Conservation (phyloP, 2,797 vertebrate genomes). For the Spea hammondii region DNA sequence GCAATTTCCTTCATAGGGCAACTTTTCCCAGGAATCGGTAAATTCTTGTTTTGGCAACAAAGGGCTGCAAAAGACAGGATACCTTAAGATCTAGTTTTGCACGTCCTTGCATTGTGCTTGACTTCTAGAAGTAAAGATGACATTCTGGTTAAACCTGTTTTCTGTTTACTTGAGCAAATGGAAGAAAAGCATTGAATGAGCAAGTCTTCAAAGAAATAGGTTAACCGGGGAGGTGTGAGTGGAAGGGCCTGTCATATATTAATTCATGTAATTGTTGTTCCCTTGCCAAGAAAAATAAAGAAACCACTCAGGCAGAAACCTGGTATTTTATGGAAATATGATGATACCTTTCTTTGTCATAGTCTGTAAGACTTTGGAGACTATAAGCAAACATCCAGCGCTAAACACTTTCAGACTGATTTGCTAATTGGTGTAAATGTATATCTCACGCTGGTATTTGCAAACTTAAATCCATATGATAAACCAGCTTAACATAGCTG, state of each 20-base stretch:
- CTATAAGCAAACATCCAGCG: not conserved
- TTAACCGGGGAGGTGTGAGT: constrained; percentile 61
- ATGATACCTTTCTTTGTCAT: constrained; percentile 38
- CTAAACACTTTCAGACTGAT: constrained; percentile 26
- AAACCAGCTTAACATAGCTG: not conserved
- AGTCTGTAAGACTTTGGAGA: constrained; percentile 23
- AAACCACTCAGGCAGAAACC: constrained; percentile 52
- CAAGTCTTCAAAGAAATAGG: constrained; percentile 59
- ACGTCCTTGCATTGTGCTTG: constrained; percentile 29
- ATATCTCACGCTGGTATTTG: constrained; percentile 3
- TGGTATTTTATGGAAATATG: constrained; percentile 39
- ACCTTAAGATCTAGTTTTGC: constrained; percentile 13
- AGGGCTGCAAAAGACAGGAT: constrained; percentile 18
- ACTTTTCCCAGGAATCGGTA: not conserved
- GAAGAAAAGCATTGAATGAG: constrained; percentile 56
- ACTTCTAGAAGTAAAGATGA: constrained; percentile 17
- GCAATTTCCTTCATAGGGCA: constrained; percentile 28
- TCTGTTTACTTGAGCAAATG: constrained; percentile 53
- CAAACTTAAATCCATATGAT: constrained; percentile 3
- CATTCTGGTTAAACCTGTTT: constrained; percentile 59
- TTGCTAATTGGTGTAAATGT: constrained; percentile 21
- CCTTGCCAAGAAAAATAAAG: constrained; percentile 58
- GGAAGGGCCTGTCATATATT: constrained; percentile 58
- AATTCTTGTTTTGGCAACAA: not conserved
- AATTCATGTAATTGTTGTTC: constrained; percentile 59